Percentiles rank a stretch among this genome's conserved stretches.
Evolutionary conservation across 2,888 invertebrate genomes (phyloP).

Genomic region (Phragmatobia fuliginosa): DNA sequence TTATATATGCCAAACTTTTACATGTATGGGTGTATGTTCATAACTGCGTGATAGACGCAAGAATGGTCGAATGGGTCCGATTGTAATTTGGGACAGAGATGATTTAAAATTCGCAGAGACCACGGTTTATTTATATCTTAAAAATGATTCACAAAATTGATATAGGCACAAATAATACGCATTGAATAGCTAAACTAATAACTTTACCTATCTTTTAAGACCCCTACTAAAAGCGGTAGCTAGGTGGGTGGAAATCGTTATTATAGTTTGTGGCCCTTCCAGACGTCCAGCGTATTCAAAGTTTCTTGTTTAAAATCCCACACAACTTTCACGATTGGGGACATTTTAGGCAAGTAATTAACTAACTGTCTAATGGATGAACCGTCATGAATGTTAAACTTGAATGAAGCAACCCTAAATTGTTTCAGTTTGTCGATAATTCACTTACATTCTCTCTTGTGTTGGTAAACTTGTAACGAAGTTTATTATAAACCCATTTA

Average conservation of each 20-base stretch:
- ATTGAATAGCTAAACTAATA: no score
- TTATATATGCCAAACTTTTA: no score
- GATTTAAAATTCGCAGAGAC: no score
- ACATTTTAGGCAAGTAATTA: neutral
- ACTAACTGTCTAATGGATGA: neutral
- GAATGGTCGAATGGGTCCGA: no score
- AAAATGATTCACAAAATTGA: no score
- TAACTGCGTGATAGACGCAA: no score
- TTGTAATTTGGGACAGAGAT: no score
- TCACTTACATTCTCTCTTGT: neutral
- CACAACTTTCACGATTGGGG: neutral
- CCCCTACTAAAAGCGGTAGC: neutral
- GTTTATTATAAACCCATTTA: constrained; percentile 2
- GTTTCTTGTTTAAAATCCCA: neutral
- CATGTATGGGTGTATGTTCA: no score
- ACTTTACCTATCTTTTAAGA: neutral
- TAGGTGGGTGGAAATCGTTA: neutral
- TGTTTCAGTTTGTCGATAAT: neutral
- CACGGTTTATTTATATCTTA: no score
- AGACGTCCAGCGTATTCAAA: neutral
- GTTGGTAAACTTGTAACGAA: neutral
- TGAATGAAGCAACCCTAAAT: neutral
- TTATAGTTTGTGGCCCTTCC: neutral
- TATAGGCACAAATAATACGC: no score
- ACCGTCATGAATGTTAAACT: neutral